phyloP scores from a whole-genome alignment of 2,888 invertebrate species.

The Andrena haemorrhoa region DNA sequence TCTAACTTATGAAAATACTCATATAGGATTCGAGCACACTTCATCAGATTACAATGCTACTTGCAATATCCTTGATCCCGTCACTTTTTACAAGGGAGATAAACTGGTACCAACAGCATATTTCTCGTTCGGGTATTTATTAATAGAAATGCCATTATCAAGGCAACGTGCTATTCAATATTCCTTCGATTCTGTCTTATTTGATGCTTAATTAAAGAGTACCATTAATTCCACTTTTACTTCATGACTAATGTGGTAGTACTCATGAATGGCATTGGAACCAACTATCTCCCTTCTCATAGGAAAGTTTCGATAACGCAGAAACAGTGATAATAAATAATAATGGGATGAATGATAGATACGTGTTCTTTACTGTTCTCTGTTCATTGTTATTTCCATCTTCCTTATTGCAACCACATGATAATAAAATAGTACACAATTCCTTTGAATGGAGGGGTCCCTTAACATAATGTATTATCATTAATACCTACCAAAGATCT shows the following conservation, averaged over 20 bases:
- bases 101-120: slow-evolving; percentile 5
- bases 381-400: too few species aligned
- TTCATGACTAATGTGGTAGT: background rate
- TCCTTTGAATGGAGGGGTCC: too few species aligned
- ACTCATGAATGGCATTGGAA: background rate
- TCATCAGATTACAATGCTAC: background rate
- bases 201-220: background rate
- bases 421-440: too few species aligned
- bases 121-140: slow-evolving; percentile 28
- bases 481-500: too few species aligned
- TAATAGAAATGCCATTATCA: slow-evolving; percentile 23
- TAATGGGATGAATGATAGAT: background rate
- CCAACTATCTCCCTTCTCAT: background rate
- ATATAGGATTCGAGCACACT: background rate
- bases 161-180: slow-evolving; percentile 4
- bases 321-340: background rate
- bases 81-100: background rate
- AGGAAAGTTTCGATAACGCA: background rate
- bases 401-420: too few species aligned
- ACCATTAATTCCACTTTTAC: background rate
- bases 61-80: background rate
- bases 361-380: background rate
- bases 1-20: background rate
- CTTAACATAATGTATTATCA: too few species aligned
- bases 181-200: slow-evolving; percentile 9